Conservation (phyloP, 2,113 vertebrate genomes). For the Crotalus viridis region DNA sequence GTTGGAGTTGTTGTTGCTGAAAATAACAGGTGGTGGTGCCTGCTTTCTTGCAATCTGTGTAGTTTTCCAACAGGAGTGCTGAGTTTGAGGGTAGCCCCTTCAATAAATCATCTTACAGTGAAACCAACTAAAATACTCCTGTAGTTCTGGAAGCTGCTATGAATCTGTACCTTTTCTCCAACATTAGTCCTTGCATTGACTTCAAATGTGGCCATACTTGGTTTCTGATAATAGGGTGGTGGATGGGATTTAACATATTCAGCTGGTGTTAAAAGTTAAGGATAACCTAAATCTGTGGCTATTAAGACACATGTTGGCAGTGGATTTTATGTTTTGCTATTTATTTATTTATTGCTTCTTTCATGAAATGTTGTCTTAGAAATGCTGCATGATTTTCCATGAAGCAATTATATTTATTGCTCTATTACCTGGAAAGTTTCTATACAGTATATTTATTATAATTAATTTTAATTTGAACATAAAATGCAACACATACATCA, state of each 20-base stretch:
- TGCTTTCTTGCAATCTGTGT: neutral
- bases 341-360: neutral
- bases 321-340: neutral
- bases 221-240: neutral
- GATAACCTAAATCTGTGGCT: neutral
- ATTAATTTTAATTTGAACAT: neutral
- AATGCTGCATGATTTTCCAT: neutral
- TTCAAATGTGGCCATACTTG: too few relatives aligned
- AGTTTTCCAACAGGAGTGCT: neutral
- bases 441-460: neutral
- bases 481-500: neutral
- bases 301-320: neutral
- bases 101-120: neutral
- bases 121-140: neutral
- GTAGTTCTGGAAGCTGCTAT: neutral
- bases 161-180: neutral
- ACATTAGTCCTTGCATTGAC: neutral
- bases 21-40: neutral
- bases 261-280: neutral
- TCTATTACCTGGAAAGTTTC: neutral
- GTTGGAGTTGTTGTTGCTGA: neutral
- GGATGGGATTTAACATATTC: neutral
- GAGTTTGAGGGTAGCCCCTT: neutral
- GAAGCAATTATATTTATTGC: neutral
- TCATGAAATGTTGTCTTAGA: neutral